phyloP scores from a whole-genome alignment of 2,888 invertebrate genomes.

The Ceratothoa steindachneri region DNA sequence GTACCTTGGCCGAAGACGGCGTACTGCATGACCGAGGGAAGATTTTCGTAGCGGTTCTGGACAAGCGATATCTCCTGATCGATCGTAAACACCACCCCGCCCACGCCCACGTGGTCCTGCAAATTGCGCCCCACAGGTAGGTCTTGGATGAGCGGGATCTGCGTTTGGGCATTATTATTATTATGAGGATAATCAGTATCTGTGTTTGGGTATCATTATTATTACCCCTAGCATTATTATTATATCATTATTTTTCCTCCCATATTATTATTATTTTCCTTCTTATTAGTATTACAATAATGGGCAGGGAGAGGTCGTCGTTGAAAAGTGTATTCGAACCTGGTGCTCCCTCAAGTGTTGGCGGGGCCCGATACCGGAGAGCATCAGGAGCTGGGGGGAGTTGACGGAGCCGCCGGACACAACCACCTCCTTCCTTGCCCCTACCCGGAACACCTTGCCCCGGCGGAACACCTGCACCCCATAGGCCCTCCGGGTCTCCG shows the following conservation, averaged over 20 bases:
- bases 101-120: constrained; percentile 83
- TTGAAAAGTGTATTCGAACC: no score
- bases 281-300: no score
- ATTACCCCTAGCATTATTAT: no score
- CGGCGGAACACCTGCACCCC: constrained; percentile 77
- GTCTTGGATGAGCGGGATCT: constrained; percentile 76
- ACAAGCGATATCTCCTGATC: constrained; percentile 74
- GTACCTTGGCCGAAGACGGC: constrained; percentile 65
- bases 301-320: no score
- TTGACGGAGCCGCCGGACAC: constrained; percentile 87
- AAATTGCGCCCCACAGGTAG: constrained; percentile 78
- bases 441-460: constrained; percentile 66
- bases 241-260: no score
- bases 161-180: constrained; percentile 60
- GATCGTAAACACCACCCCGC: constrained; percentile 76
- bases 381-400: constrained; percentile 87
- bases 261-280: no score
- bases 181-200: constrained; percentile 25
- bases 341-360: constrained; percentile 65
- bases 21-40: constrained; percentile 75
- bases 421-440: constrained; percentile 80
- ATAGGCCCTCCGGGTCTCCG: constrained; percentile 68
- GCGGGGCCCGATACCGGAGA: constrained; percentile 81
- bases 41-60: constrained; percentile 71
- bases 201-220: background rate